Base-by-base conservation (phyloP, 2,888 invertebrate genomes). In the Seladonia tumulorum region DNA sequence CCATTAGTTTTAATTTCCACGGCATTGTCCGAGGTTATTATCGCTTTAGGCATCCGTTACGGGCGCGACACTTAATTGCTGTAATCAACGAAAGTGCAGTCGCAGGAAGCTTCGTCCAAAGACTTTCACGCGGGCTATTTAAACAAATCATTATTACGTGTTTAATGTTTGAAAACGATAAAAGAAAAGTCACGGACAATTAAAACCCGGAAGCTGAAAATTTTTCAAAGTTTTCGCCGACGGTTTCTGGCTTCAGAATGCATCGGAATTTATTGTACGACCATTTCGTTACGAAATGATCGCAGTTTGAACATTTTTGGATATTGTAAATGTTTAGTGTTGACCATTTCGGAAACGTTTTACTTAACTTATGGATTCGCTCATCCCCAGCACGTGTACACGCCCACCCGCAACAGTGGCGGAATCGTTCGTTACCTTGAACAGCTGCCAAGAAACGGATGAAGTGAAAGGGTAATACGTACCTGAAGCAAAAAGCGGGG, bases 401-500 rank as follows among this genome's bases (percentile, higher is more conserved):
- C 66, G 35, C 35, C 66, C 66, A 66, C 66, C 35, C 66, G 7
- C 66, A 35, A 66, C 66, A 66, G 29, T 66, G 35, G 22, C 22
- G 45, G 35, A 47, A 45, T 57, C 45, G 74, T 60, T 71, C 76
- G 47, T 87, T 89, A 89, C 88, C 87, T 89, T 70, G 77, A 72
- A 81, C 29, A 42, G 72, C 47, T 25, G 83, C 72, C 78, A 82
- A 85, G 82, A 80, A 83, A 83, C 60, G n/a, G 25, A 78, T 14
- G 47, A 76, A 72, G 71, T 42, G 76, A 84, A 81, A 75, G 66
- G 66, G 68, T 45, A 82, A 92, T 93, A 92, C 93, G 90, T 93
- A 93, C 93, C 92, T 93, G 92, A 80, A 93, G 92, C 91, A 92
- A 72, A 90, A 78, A 88, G 78, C 42, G 35, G 7, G 49, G 83